Base-by-base conservation (phyloP, 2,113 vertebrate species). In the Tachysurus vachellii region DNA sequence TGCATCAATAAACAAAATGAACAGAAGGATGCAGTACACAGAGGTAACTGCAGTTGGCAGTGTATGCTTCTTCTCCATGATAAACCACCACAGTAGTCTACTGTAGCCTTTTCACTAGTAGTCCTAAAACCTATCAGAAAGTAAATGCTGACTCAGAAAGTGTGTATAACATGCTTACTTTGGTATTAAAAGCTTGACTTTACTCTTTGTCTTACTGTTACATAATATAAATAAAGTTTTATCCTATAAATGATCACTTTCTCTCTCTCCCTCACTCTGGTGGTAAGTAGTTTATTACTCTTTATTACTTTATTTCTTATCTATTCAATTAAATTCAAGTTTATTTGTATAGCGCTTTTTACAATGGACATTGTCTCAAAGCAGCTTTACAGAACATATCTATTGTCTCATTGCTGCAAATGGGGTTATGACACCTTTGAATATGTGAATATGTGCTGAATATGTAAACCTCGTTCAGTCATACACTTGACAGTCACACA, bases 31-130 rank as follows among this genome's bases (percentile, higher is more conserved):
- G 86, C 79, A 82, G 76, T 89, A 50, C 88, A 53, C 57, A 62
- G 12, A 84, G 50, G 62, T 44, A 81, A 75, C 91, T 86, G 87
- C 83, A 89, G 88, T 89, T 88, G 89, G 91, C 91, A 89, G 88
- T 90, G 68, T 90, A 61, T 44, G 68, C 77, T 64, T 23, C 44
- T 84, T 56, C 36, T 80, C 36, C 23, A 8, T 5, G 85, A 59
- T 64, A 56, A 64, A 68, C 50, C 59, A 64, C 23, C 31, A 53
- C 42, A 44, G 2, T 23, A 17, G 61, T 31, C 62, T 31, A 56
- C 4, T 57, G 76, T 70, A 64, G 44, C n/a, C 42, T 84, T 54
- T 12, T 82, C 42, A 64, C 23, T n/a, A 16, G 19, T 26, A 42
- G 44, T 36, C 19, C 59, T 50, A 64, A 23, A 44, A 42, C 44